Base-by-base conservation (phyloP, 2,113 vertebrate species). In the Oceanites oceanicus region DNA sequence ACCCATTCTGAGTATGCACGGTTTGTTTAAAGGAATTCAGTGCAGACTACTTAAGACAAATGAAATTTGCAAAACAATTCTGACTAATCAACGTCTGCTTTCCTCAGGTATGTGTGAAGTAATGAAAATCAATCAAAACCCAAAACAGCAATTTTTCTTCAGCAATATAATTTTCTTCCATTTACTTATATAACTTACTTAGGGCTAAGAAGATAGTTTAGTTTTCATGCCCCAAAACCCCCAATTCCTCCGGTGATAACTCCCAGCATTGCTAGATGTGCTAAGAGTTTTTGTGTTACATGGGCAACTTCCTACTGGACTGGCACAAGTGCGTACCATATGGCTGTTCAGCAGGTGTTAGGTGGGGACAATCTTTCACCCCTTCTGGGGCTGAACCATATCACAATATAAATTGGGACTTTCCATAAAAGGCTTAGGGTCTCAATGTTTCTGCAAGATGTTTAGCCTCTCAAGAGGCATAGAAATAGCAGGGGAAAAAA, bases 11-110 rank as follows among this genome's bases (percentile, higher is more conserved):
- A 71, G 36, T 44, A 34, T 9, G 1, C 9, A 23, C 44, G 15
- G 30, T 68, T 88, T 73, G 1, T 52, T 78, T 62, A 87, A 59
- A 66, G 50, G 17, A 49, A 72, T n/a, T 84, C 55, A 74, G 22
- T 63, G 52, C 18, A 75, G 65, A 87, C 10, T 53, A 42, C 19
- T 94, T 61, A 32, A 65, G 20, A 63, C 4, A 88, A 86, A 72
- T 38, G 15, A 59, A 86, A 84, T 90, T 81, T 94, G 21, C 19
- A 70, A 90, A 96, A n/a, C 14, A 71, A 34, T 82, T 76, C 13
- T 10, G 19, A 65, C 18, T 65, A 49, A 72, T 55, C 30, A 68
- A 86, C n/a, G 11, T 61, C 40, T 68, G 30, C 6, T 66, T 68
- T 81, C 30, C 47, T 86, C 42, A 73, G 67, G 4, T 36, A 42